Percentiles rank a stretch among this genome's conserved stretches.
phyloP scores from a whole-genome alignment of 1,140 invertebrate genomes.

The Pogonognathellus flavescens region DNA sequence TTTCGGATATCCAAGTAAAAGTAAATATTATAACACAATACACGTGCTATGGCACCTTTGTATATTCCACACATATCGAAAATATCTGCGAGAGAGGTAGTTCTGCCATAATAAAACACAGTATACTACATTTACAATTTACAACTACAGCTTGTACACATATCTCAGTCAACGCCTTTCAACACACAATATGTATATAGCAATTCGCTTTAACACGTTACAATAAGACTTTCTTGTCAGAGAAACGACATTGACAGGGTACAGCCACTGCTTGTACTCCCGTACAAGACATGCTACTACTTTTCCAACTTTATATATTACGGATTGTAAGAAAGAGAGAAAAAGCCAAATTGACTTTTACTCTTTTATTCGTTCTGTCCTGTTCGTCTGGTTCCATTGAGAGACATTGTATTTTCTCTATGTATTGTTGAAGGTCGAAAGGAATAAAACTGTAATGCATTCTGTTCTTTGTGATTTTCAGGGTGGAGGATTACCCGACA shows the following conservation, averaged over 20 bases:
- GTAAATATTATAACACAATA: slow-evolving; percentile 9
- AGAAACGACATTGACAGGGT: neutral
- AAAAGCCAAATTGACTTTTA: neutral
- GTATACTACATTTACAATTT: slow-evolving; percentile 4
- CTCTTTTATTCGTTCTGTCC: neutral
- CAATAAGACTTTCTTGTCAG: no score
- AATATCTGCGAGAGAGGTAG: neutral
- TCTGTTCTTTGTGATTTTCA: slow-evolving; percentile 54
- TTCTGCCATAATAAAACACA: slow-evolving; percentile 9
- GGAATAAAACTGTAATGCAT: slow-evolving; percentile 18
- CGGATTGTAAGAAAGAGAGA: neutral
- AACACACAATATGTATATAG: neutral
- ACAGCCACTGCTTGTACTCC: neutral
- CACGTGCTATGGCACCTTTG: slow-evolving; percentile 38
- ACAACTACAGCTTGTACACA: slow-evolving; percentile 19
- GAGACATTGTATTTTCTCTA: neutral
- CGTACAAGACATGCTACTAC: neutral
- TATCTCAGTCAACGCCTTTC: neutral
- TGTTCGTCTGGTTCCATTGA: neutral
- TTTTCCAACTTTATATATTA: neutral
- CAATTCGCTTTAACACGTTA: neutral
- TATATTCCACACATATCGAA: neutral
- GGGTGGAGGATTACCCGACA: slow-evolving; percentile 65
- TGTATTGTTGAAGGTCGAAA: neutral
- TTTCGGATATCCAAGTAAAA: neutral